A percentile compares a stretch with the other conserved stretches of the same genome.
phyloP scores from a whole-genome alignment of 2,888 invertebrate species.

The Mythimna pallens region DNA sequence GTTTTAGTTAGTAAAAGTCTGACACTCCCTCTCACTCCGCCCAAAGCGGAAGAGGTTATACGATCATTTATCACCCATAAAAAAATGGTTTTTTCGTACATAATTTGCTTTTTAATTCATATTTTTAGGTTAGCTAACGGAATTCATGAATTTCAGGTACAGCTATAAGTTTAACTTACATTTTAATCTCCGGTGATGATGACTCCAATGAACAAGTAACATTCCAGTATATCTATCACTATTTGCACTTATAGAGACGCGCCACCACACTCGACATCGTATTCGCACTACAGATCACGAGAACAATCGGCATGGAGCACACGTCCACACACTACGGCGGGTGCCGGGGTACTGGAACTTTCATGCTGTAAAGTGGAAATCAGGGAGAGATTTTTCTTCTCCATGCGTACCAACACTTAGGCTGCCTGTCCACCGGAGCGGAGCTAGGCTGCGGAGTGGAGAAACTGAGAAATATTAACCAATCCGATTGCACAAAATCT shows the following conservation, averaged over 20 bases:
- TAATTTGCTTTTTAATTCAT: too few species aligned
- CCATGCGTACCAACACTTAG: constrained; percentile 65
- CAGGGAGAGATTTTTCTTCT: constrained; percentile 71
- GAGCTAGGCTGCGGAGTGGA: too few species aligned
- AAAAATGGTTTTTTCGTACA: too few species aligned
- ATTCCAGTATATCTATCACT: constrained; percentile 71
- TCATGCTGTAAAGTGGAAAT: constrained; percentile 35
- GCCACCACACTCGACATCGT: constrained; percentile 80
- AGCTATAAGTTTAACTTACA: constrained; percentile 43
- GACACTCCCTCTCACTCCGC: too few species aligned
- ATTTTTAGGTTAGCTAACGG: background rate
- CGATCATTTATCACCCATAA: too few species aligned
- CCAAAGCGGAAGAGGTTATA: too few species aligned
- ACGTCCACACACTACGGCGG: constrained; percentile 77
- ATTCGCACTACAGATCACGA: constrained; percentile 76
- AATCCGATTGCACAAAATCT: too few species aligned
- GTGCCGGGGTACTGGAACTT: constrained; percentile 82
- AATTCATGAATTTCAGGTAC: background rate
- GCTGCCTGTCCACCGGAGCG: too few species aligned
- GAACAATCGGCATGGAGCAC: constrained; percentile 63
- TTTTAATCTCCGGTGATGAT: constrained; percentile 25
- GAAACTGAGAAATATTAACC: too few species aligned
- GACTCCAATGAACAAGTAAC: constrained; percentile 63
- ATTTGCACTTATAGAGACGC: constrained; percentile 72
- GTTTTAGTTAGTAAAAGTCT: too few species aligned